Evolutionary conservation across 2,113 vertebrate species (phyloP).

Genomic region (Alethe diademata): DNA sequence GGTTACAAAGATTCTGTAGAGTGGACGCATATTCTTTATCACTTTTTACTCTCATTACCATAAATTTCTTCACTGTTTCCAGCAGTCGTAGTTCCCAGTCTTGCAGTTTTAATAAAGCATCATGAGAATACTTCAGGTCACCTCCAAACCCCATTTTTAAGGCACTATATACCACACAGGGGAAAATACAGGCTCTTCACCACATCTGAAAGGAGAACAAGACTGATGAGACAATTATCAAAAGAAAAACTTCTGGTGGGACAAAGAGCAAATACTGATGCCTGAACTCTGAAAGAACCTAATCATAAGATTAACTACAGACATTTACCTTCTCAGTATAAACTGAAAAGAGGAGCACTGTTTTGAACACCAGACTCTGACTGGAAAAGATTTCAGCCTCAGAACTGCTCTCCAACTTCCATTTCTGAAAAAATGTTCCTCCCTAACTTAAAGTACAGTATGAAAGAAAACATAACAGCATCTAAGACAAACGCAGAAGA

Average conservation of each 20-base stretch:
- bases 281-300: not conserved
- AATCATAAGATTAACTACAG: not conserved
- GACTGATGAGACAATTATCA: not conserved
- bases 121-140: constrained; percentile 92
- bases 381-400: not conserved
- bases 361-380: not conserved
- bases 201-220: constrained; percentile 68
- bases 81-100: constrained; percentile 95
- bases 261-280: not conserved
- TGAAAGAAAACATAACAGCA: not conserved
- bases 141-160: constrained; percentile 95
- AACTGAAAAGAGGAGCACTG: not conserved
- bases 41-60: constrained; percentile 94
- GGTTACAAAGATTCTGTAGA: constrained; percentile 93
- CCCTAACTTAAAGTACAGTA: not conserved
- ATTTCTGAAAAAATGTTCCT: not conserved
- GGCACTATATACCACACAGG: constrained; percentile 69
- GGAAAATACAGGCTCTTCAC: constrained; percentile 63
- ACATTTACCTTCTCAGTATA: not conserved
- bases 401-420: not conserved
- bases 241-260: not conserved
- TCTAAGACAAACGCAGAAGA: not conserved
- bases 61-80: constrained; percentile 96
- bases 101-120: constrained; percentile 95
- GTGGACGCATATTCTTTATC: constrained; percentile 95